Evolutionary conservation across 2,797 vertebrate genomes (phyloP).

Genomic region (Melanotaenia maccullochi): DNA sequence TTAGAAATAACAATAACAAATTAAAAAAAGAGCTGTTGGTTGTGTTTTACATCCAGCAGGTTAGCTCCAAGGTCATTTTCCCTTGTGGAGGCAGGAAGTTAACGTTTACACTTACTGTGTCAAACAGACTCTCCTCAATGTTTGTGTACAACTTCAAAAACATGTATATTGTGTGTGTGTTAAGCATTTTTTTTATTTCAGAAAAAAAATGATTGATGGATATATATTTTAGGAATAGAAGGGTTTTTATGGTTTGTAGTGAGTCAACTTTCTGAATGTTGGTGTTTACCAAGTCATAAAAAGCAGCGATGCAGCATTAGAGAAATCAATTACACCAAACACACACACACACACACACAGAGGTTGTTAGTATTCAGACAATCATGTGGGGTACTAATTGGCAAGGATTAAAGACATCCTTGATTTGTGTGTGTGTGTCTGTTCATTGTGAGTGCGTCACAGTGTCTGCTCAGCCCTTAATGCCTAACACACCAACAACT

Average conservation of each 20-base stretch:
- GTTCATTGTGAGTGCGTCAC: conserved; percentile 70
- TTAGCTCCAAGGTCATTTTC: neutral
- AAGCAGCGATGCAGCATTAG: conserved; percentile 57
- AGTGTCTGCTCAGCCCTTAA: conserved; percentile 78
- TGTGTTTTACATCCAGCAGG: neutral
- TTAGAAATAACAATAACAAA: no score
- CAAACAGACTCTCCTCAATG: neutral
- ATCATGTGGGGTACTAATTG: conserved; percentile 72
- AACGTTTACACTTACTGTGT: neutral
- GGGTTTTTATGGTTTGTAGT: neutral
- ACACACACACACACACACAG: conserved; percentile 33
- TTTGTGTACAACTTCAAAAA: neutral
- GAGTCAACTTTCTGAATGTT: conserved; percentile 58
- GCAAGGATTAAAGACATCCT: conserved; percentile 79
- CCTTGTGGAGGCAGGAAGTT: neutral
- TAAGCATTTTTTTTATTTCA: no score
- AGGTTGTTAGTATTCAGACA: conserved; percentile 76
- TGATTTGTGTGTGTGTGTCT: conserved; percentile 61
- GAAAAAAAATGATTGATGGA: no score
- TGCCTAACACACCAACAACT: conserved; percentile 76
- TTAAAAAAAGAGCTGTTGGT: no score
- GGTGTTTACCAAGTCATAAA: conserved; percentile 66
- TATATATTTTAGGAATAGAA: neutral
- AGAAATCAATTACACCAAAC: conserved; percentile 69
- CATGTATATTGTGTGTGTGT: neutral